Conservation (phyloP, 1,140 invertebrate genomes). For the Globodera rostochiensis region DNA sequence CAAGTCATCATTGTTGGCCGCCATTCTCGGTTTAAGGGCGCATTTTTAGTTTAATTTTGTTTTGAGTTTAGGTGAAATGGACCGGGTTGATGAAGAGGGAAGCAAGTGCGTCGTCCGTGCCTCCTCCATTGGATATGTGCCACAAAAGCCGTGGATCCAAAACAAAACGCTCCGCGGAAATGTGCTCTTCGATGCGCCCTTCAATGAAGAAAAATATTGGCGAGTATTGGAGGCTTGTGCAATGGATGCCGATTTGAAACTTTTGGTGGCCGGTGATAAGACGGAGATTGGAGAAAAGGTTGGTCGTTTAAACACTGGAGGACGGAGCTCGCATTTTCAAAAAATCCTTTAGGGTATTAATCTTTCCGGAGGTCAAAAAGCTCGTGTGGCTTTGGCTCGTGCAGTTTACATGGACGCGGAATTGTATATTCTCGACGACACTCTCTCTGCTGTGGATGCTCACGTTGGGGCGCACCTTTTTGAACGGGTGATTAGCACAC, state of each 20-base stretch:
- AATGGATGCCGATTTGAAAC: conserved; percentile 48
- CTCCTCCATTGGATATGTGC: conserved; percentile 68
- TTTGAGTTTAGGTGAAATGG: conserved; percentile 33
- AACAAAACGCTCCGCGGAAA: conserved; percentile 65
- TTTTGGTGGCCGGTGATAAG: conserved; percentile 50
- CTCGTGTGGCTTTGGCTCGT: conserved; percentile 71
- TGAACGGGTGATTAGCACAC: conserved; percentile 66
- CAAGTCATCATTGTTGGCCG: conserved; percentile 68
- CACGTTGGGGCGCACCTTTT: conserved; percentile 67
- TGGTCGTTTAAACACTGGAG: neutral
- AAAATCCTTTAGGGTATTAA: conserved; percentile 66
- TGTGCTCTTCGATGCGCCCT: conserved; percentile 46
- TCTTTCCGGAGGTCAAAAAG: conserved; percentile 71
- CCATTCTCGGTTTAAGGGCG: conserved; percentile 21
- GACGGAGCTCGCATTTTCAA: conserved; percentile 8
- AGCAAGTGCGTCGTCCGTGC: conserved; percentile 28
- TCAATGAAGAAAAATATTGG: conserved; percentile 43
- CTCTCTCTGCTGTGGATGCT: conserved; percentile 61
- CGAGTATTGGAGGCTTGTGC: conserved; percentile 52
- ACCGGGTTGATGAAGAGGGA: conserved; percentile 21
- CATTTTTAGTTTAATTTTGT: conserved; percentile 3
- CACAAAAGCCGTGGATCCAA: conserved; percentile 71
- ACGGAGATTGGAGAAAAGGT: conserved; percentile 65
- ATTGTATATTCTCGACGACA: conserved; percentile 61
- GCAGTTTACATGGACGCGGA: conserved; percentile 58